Conservation (phyloP, 2,113 vertebrate species). For the Archilochus colubris region DNA sequence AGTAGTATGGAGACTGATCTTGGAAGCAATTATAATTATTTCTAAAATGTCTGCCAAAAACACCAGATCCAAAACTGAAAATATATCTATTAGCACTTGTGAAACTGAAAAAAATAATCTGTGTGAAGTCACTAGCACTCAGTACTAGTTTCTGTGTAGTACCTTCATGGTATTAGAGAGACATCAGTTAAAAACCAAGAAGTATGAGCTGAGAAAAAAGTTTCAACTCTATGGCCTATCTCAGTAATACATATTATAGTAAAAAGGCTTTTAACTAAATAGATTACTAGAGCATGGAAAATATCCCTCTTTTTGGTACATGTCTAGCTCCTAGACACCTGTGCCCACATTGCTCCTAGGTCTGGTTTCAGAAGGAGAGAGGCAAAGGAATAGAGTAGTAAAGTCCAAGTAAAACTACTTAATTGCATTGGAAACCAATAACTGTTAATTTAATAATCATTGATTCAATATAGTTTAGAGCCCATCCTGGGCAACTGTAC, state of each 20-base stretch:
- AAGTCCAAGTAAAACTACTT: background rate
- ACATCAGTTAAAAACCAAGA: background rate
- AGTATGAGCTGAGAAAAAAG: background rate
- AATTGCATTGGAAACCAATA: background rate
- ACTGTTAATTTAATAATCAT: background rate
- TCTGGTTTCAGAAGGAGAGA: background rate
- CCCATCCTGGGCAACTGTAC: background rate
- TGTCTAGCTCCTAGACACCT: background rate
- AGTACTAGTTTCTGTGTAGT: background rate
- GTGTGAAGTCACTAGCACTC: background rate
- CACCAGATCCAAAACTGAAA: background rate
- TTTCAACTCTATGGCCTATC: background rate
- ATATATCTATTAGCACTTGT: background rate
- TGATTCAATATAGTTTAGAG: background rate
- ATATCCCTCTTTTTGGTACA: background rate
- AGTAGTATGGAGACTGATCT: background rate
- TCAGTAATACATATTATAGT: no score
- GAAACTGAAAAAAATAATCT: background rate
- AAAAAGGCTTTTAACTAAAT: background rate
- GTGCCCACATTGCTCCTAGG: background rate
- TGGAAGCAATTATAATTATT: background rate
- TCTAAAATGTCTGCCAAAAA: background rate
- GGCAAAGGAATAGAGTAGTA: background rate
- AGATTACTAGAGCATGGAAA: background rate
- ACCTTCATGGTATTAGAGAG: background rate